Conservation (phyloP, 2,113 vertebrate genomes). For the Actenoides lindsayi region DNA sequence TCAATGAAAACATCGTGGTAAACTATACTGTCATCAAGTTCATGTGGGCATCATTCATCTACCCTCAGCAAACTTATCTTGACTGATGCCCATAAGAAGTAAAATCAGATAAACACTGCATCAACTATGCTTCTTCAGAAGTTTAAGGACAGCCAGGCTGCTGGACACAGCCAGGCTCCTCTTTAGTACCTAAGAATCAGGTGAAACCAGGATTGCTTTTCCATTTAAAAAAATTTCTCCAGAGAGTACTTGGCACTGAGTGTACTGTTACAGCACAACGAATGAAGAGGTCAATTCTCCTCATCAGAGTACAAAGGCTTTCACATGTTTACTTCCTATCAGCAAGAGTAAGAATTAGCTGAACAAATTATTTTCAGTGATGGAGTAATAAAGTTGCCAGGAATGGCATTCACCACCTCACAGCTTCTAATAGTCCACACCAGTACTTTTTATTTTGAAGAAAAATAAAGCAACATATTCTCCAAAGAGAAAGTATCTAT, state of each 20-base stretch:
- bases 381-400: conserved; percentile 40
- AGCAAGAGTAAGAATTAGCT: conserved; percentile 21
- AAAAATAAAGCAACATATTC: conserved; percentile 23
- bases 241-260: neutral
- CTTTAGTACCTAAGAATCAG: neutral
- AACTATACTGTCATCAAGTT: neutral
- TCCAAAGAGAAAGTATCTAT: conserved; percentile 44
- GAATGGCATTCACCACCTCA: conserved; percentile 32
- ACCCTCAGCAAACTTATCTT: neutral
- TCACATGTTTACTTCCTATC: neutral
- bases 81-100: neutral
- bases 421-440: conserved; percentile 34
- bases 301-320: neutral
- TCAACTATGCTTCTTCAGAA: neutral
- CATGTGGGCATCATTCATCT: neutral
- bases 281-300: neutral
- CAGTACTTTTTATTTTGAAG: conserved; percentile 25
- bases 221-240: neutral
- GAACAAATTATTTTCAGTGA: conserved; percentile 35
- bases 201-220: neutral
- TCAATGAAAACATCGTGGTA: neutral
- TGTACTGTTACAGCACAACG: neutral
- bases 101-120: neutral
- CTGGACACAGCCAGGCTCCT: neutral
- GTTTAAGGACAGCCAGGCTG: neutral